A percentile compares a stretch with the other conserved stretches of the same genome.
Evolutionary conservation across 2,113 vertebrate species (phyloP).

Genomic region (Ammospiza caudacuta): DNA sequence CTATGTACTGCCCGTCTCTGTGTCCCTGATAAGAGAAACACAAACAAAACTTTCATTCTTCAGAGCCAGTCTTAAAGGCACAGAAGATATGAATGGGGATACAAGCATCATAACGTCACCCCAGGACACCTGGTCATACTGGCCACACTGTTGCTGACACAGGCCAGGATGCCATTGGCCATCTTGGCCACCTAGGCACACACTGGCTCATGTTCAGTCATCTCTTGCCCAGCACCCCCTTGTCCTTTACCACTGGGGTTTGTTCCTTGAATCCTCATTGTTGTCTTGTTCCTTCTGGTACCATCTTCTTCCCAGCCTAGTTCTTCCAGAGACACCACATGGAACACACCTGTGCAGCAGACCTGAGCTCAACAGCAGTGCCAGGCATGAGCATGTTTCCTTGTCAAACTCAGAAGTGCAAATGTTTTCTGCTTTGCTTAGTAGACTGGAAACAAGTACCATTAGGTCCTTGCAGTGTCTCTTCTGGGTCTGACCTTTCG

Average conservation of each 20-base stretch:
- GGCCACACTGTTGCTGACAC: not conserved
- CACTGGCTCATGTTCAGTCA: not conserved
- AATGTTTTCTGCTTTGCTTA: not conserved
- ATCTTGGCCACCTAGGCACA: not conserved
- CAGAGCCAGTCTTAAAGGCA: no score
- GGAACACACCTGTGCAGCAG: not conserved
- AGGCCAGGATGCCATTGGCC: no score
- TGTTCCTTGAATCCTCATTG: not conserved
- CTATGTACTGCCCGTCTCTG: no score
- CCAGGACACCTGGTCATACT: not conserved
- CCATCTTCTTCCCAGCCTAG: not conserved
- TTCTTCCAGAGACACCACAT: not conserved
- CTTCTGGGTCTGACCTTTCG: not conserved
- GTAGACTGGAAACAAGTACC: not conserved
- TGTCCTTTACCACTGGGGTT: not conserved
- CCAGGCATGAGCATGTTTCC: not conserved
- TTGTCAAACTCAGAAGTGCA: not conserved
- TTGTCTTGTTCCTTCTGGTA: not conserved
- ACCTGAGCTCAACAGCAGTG: not conserved
- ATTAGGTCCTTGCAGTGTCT: not conserved
- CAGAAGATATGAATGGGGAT: no score
- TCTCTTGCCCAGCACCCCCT: not conserved
- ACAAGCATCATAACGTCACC: no score
- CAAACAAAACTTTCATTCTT: no score
- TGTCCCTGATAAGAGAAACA: no score